Evolutionary conservation across 1,140 invertebrate genomes (phyloP), one percentile per base, ranked within the genome.

Genomic region (Drosophila hydei): DNA sequence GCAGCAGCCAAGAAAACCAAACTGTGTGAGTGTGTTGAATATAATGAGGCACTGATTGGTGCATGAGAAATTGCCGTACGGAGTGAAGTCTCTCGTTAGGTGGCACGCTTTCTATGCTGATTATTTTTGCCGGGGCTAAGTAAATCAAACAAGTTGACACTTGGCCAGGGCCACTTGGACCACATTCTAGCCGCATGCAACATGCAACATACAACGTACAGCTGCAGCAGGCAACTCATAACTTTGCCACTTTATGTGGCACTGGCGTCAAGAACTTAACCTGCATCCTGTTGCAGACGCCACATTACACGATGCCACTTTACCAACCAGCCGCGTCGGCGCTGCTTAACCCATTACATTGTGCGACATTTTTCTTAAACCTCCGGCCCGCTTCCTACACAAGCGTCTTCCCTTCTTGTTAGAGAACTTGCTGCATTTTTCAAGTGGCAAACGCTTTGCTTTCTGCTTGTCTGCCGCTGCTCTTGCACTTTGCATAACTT

Each of bases 141-240:
- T 85, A 88, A 85, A 85, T 85, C 81, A 85, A 88, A 85, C 70
- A 87, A 87, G 81, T 85, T 85, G 81, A 81, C 81, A 81, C 74
- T 87, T 84, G 73, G 69, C 61, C 64, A 70, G 55, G 56, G 77
- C 43, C 43, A 43, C 76, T 75, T 77, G 52, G 50, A 71, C 65
- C 42, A 78, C 48, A 63, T 54, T 47, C 51, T 54, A 19, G 43
- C 43, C 33, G 60, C 54, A 59, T 50, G 52, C 30, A 43, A 43
- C 62, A 27, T 56, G 38, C 52, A 42, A 25, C 19, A 21, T 40
- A 38, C 36, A 38, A 38, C 38, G 27, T 30, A 30, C 27, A 30
- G 8, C 67, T 7, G 48, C 48, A 33, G 48, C 48, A 30, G 7
- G 65, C 77, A 30, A 27, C 62, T 65, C 38, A 85, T 87, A 87